Base-by-base conservation (phyloP, 2,888 invertebrate genomes). In the Orchestes rusci region DNA sequence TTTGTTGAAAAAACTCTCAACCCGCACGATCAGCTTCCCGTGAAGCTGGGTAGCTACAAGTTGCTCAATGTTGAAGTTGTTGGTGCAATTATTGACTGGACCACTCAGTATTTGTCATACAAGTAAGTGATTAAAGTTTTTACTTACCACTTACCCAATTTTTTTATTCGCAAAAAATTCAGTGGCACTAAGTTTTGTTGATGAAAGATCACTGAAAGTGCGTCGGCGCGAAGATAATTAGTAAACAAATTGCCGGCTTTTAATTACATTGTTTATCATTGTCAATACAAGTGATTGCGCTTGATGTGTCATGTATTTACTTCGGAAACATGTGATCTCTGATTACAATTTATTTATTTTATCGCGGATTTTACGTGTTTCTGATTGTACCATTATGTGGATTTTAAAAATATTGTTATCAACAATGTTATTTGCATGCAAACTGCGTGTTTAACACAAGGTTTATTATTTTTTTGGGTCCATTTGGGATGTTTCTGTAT, bases 21-120 rank as follows among this genome's bases (percentile, higher is more conserved):
- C 58, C 80, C 79, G 2, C 75, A 79, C 55, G 84, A 85, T 66
- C 84, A 83, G 63, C 70, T 85, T 56, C 84, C 85, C 39, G 81
- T 85, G 35, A 77, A 79, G 62, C 79, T 83, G 47, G 77, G 77
- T 53, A 76, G 77, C 53, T 81, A 83, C 64, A 76, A 79, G 51
- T 74, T 84, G 57, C 74, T 77, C 31, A 79, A 80, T 56, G 68
- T 73, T 7, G 87, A 87, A 70, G 70, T 86, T 46, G 72, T 77
- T 56, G 86, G 85, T 34, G 84, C 84, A 65, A 77, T 85, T 51
- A 74, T 84, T 45, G 80, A 82, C 67, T 84, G 84, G 80, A 79
- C 77, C 37, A 75, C 82, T 43, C 83, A 84, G 65, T 86, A 85
- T 70, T 73, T 87, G 59, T 77, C 77, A 56, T 79, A 81, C 68